A percentile compares a stretch with the other conserved stretches of the same genome.
Evolutionary conservation across 2,888 invertebrate species (phyloP).

Genomic region (Drosophila anomelani): DNA sequence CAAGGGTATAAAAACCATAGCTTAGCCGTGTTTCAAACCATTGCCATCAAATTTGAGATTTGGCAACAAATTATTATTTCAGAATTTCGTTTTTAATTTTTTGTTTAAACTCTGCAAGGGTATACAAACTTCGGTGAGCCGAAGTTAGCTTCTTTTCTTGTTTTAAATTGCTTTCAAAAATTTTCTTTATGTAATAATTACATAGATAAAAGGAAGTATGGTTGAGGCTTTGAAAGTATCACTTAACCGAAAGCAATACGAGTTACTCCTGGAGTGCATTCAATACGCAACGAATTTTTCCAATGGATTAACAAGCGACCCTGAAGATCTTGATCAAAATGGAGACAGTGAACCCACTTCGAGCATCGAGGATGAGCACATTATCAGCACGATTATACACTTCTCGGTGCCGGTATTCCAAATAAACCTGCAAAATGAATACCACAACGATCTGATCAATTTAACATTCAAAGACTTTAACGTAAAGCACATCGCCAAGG

Average conservation of each 20-base stretch:
- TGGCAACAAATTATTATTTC: no score
- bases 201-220: slow-evolving; percentile 89
- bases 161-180: not conserved
- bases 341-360: slow-evolving; percentile 31
- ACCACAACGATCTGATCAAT: slow-evolving; percentile 92
- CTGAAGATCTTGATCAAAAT: slow-evolving; percentile 35
- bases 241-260: slow-evolving; percentile 93
- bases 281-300: slow-evolving; percentile 79
- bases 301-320: slow-evolving; percentile 35
- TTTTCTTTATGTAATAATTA: no score
- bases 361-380: slow-evolving; percentile 36
- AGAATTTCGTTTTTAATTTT: no score
- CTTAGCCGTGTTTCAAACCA: no score
- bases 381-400: slow-evolving; percentile 84
- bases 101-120: no score
- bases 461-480: slow-evolving; percentile 93
- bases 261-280: slow-evolving; percentile 92
- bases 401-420: slow-evolving; percentile 91
- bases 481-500: slow-evolving; percentile 89
- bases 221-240: slow-evolving; percentile 94
- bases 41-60: no score
- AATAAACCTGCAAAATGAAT: slow-evolving; percentile 90
- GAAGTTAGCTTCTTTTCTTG: no score
- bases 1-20: no score
- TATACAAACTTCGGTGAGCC: no score